Percentiles rank a stretch among this genome's conserved stretches.
These are phyloP conservation scores for Camelus bactrianus DNA, from an alignment of 2,113 vertebrate species.

Conservation along the genomic window DNA sequence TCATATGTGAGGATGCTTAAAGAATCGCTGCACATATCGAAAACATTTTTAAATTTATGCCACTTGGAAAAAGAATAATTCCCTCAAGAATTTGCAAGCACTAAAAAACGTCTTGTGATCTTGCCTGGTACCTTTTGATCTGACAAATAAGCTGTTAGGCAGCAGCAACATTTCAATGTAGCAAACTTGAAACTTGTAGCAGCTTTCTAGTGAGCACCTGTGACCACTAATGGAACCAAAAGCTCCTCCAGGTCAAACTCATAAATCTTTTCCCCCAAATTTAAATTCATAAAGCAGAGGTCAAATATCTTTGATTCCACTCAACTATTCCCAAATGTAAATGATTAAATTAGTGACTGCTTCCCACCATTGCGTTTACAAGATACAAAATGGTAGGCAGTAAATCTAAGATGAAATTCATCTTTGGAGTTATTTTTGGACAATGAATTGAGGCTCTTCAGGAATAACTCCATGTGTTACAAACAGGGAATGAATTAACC, in stretches of 20 bases:
- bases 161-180: neutral
- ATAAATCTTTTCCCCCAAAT: conserved; percentile 18
- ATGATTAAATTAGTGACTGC: conserved; percentile 32
- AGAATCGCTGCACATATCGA: conserved; percentile 14
- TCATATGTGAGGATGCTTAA: neutral
- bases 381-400: conserved; percentile 18
- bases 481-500: conserved; percentile 41
- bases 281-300: neutral
- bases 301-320: conserved; percentile 48
- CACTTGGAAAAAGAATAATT: conserved; percentile 6
- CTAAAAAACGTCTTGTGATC: neutral
- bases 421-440: conserved; percentile 54
- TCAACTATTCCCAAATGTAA: conserved; percentile 35
- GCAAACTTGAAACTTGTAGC: neutral
- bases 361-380: neutral
- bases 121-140: conserved; percentile 9
- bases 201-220: neutral
- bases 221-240: neutral
- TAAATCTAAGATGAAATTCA: conserved; percentile 47
- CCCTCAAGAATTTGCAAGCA: neutral
- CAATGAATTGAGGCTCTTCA: neutral
- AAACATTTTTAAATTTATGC: neutral
- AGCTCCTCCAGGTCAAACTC: conserved; percentile 34
- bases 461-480: conserved; percentile 11
- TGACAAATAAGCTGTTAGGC: neutral